A percentile compares a stretch with the other conserved stretches of the same genome.
These are phyloP conservation scores for Napeogenes sylphis DNA, from an alignment of 2,888 invertebrate species.

Conservation along the genomic window DNA sequence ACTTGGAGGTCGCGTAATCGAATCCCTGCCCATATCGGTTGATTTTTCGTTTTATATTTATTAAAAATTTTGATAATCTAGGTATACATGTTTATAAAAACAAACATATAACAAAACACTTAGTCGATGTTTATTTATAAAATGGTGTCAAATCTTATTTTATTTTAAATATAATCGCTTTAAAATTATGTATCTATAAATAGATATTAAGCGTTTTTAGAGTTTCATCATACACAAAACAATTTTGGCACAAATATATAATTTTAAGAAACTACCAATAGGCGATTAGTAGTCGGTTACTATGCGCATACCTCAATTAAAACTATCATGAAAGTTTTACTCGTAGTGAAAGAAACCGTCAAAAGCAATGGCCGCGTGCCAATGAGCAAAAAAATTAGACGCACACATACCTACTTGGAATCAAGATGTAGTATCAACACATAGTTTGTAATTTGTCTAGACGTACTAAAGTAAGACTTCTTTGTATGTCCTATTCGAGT, in stretches of 20 bases:
- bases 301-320: slow-evolving; percentile 46
- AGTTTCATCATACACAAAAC: slow-evolving; percentile 15
- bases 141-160: too few relatives aligned
- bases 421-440: slow-evolving; percentile 18
- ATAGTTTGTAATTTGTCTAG: slow-evolving; percentile 15
- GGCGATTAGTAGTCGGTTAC: slow-evolving; percentile 27
- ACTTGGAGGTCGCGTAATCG: too few relatives aligned
- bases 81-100: too few relatives aligned
- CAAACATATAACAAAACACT: too few relatives aligned
- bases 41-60: too few relatives aligned
- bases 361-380: slow-evolving; percentile 50
- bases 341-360: slow-evolving; percentile 48
- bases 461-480: not conserved
- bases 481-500: too few relatives aligned
- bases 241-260: slow-evolving; percentile 17
- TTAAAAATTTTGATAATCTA: too few relatives aligned
- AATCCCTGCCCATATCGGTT: too few relatives aligned
- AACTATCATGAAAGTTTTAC: slow-evolving; percentile 42
- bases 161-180: too few relatives aligned
- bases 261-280: slow-evolving; percentile 20
- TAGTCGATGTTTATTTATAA: too few relatives aligned
- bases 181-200: too few relatives aligned
- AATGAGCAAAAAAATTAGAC: slow-evolving; percentile 37
- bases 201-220: slow-evolving; percentile 2
- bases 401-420: slow-evolving; percentile 13